These are phyloP conservation scores for Triplophysa tibetana DNA, from an alignment of 2,113 vertebrate genomes.

Conservation along the genomic window DNA sequence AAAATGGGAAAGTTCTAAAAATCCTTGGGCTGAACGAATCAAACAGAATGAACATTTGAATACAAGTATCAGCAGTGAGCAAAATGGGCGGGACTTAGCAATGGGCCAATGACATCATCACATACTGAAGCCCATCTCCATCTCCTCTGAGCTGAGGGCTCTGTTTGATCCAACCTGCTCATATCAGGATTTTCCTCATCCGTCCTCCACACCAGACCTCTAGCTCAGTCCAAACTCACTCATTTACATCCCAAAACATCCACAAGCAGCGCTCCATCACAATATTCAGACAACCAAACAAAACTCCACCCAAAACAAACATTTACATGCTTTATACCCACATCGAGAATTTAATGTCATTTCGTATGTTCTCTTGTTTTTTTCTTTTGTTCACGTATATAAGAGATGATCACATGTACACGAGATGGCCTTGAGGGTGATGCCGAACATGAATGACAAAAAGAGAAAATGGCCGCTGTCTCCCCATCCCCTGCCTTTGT, in stretches of 20 bases:
- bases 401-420: slow-evolving; percentile 75
- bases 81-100: not conserved
- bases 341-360: slow-evolving; percentile 73
- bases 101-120: not conserved
- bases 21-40: no score
- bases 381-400: slow-evolving; percentile 59
- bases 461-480: slow-evolving; percentile 56
- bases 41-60: no score
- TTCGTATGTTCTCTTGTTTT: slow-evolving; percentile 60
- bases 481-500: slow-evolving; percentile 66
- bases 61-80: no score
- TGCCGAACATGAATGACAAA: slow-evolving; percentile 47
- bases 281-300: slow-evolving; percentile 35
- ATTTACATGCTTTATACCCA: slow-evolving; percentile 76
- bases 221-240: not conserved
- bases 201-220: slow-evolving; percentile 31
- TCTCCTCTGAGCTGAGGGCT: not conserved
- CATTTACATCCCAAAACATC: slow-evolving; percentile 7
- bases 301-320: slow-evolving; percentile 73
- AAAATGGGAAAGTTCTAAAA: no score
- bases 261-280: slow-evolving; percentile 15
- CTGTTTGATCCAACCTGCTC: not conserved
- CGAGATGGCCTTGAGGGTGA: slow-evolving; percentile 64
- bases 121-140: not conserved
- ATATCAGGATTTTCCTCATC: not conserved